Conservation (phyloP, 2,797 vertebrate genomes). For the Halcyon smyrnensis region DNA sequence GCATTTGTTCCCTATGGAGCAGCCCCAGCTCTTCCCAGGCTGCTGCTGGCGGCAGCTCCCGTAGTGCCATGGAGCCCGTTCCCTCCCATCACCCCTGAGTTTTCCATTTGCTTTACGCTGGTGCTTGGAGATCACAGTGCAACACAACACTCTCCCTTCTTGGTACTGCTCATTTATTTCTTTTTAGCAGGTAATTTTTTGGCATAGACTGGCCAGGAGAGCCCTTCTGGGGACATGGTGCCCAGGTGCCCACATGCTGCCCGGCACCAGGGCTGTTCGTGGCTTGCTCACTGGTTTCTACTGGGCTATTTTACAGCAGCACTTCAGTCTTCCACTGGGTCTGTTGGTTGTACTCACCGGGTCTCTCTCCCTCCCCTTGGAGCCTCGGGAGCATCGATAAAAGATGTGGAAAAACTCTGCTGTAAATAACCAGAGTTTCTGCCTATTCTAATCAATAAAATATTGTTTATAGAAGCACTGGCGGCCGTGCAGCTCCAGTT, state of each 20-base stretch:
- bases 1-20: fast-evolving
- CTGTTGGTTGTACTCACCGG: not conserved
- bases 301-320: not conserved
- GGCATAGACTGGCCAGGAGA: fast-evolving
- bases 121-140: not conserved
- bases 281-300: fast-evolving
- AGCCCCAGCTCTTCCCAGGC: not conserved
- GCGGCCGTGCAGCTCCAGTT: not conserved
- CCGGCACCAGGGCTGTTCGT: fast-evolving
- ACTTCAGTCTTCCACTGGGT: not conserved
- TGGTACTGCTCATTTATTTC: not conserved
- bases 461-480: slow-evolving; percentile 18
- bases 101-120: not conserved
- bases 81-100: not conserved
- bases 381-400: slow-evolving; percentile 50
- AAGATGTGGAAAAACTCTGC: slow-evolving; percentile 3
- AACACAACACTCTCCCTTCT: fast-evolving
- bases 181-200: not conserved
- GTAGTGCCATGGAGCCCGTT: fast-evolving
- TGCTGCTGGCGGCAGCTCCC: not conserved
- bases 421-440: slow-evolving; percentile 63
- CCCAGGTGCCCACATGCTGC: not conserved
- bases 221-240: fast-evolving
- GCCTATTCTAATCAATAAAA: slow-evolving; percentile 58
- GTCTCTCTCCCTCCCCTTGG: slow-evolving; percentile 10